Conservation (phyloP, 1,140 invertebrate species). For the Drosophila saltans region DNA sequence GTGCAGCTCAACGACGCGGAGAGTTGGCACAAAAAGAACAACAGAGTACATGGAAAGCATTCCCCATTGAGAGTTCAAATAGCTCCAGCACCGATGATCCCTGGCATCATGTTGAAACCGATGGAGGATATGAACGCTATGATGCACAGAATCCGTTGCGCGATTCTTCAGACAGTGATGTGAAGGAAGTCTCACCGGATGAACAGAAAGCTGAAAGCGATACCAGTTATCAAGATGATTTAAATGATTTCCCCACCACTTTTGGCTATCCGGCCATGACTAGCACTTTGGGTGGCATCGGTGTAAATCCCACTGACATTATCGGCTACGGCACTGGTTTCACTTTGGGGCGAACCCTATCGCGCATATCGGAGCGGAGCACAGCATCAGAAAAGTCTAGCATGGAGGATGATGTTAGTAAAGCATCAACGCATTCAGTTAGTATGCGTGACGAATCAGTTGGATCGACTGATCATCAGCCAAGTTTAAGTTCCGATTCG, state of each 20-base stretch:
- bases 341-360: slow-evolving; percentile 89
- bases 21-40: slow-evolving; percentile 85
- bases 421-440: slow-evolving; percentile 90
- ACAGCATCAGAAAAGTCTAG: slow-evolving; percentile 92
- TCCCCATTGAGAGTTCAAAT: slow-evolving; percentile 91
- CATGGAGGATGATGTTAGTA: slow-evolving; percentile 92
- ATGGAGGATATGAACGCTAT: slow-evolving; percentile 85
- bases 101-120: slow-evolving; percentile 90
- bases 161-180: slow-evolving; percentile 81
- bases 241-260: slow-evolving; percentile 88
- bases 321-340: slow-evolving; percentile 88
- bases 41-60: slow-evolving; percentile 91
- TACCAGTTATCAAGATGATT: slow-evolving; percentile 89
- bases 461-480: slow-evolving; percentile 92
- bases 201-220: slow-evolving; percentile 81
- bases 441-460: slow-evolving; percentile 92
- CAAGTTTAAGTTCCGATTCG: slow-evolving; percentile 92
- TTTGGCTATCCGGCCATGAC: slow-evolving; percentile 87
- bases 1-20: slow-evolving; percentile 87
- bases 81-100: slow-evolving; percentile 92
- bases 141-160: slow-evolving; percentile 83
- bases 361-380: slow-evolving; percentile 93
- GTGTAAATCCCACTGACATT: slow-evolving; percentile 86
- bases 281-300: slow-evolving; percentile 84
- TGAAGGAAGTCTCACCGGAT: slow-evolving; percentile 77